phyloP scores from a whole-genome alignment of 2,113 vertebrate genomes.

The Engraulis encrasicolus region DNA sequence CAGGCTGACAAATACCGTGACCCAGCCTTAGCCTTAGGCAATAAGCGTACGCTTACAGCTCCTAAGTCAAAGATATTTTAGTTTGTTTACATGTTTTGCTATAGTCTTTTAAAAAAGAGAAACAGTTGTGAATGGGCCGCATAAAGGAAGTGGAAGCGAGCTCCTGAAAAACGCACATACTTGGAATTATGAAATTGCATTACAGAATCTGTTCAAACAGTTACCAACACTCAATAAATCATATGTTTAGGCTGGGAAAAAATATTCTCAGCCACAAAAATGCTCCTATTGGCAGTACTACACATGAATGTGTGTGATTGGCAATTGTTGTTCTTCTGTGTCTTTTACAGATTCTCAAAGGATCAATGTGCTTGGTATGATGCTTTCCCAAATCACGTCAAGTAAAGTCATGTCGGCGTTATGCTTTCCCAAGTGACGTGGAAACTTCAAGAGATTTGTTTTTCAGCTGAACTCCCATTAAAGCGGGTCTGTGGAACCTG shows the following conservation, averaged over 20 bases:
- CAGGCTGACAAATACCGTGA: conserved; percentile 32
- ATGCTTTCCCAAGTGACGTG: no score
- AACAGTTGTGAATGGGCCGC: no score
- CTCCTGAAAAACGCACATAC: no score
- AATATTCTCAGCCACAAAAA: neutral
- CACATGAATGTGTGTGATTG: no score
- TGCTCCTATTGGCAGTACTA: no score
- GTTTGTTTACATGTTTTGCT: neutral
- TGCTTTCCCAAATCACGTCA: neutral
- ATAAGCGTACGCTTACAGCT: conserved; percentile 21
- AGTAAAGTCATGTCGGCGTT: no score
- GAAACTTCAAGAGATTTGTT: neutral
- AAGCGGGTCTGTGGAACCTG: neutral
- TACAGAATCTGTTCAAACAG: neutral
- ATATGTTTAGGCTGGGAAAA: neutral
- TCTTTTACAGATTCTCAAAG: no score
- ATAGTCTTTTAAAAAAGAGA: no score
- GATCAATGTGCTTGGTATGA: no score
- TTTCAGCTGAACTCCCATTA: neutral
- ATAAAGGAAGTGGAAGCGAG: no score
- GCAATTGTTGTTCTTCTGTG: no score
- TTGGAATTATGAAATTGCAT: no score
- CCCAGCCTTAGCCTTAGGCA: conserved; percentile 46
- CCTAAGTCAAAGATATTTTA: conserved; percentile 22
- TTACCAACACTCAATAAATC: neutral